Evolutionary conservation across 2,797 vertebrate genomes (phyloP), one percentile per base, ranked within the genome.

Genomic region (Steatocranus sp.): DNA sequence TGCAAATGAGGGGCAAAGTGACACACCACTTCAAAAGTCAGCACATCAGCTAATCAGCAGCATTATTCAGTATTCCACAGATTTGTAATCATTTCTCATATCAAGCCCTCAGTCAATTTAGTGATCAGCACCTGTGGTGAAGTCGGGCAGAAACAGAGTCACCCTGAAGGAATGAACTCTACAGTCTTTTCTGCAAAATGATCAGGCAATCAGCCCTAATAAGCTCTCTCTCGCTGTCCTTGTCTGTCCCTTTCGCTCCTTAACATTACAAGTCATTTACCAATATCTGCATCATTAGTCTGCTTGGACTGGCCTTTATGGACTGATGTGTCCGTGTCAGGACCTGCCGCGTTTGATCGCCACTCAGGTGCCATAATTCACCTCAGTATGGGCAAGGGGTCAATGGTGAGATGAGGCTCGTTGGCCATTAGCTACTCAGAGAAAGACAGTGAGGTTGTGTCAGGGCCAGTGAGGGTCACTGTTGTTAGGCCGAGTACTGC

Each of bases 61-160:
- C 79, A 41, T 75, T 68, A 80, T 75, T 91, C 61, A 84, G 25
- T 49, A 73, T 93, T 87, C 32, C 74, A 82, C 81, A 84, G 27
- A 89, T 76, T 63, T 51, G 66, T 83, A 86, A 74, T 68, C 83
- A 87, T 80, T 84, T 82, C 86, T 89, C 87, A 90, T 93, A 93
- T 93, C 92, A 93, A 88, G 92, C 90, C 89, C 88, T 88, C 91
- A 93, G 95, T 95, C 95, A 93, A 95, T 96, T 86, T 90, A 95
- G 95, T 95, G 94, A 96, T 96, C 92, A 91, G 86, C 61, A 82
- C 77, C 88, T 88, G 83, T 78, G 85, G 90, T 88, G 86, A 85
- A 89, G 93, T 87, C 86, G 27, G 48, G 90, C 89, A 91, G 93
- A 88, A 93, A 86, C 76, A 18, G 78, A 91, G 90, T 93, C 89